phyloP scores from a whole-genome alignment of 2,888 invertebrate species.

The Dorcus parallelipipedus region DNA sequence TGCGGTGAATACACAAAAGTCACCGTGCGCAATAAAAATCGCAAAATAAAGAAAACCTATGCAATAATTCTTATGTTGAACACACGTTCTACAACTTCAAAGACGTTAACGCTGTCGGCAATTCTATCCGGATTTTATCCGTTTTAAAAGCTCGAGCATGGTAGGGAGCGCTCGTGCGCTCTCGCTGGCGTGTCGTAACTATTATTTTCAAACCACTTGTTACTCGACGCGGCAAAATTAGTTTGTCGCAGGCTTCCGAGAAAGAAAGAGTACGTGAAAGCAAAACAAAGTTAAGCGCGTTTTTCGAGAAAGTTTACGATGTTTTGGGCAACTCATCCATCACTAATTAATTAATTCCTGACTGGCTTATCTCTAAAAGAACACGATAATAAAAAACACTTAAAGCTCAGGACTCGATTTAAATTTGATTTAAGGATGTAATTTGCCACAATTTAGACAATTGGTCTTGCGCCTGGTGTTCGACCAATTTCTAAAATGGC shows the following conservation, averaged over 20 bases:
- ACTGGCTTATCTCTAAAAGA: too few species aligned
- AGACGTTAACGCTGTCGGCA: constrained; percentile 15
- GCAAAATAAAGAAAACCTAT: constrained; percentile 1
- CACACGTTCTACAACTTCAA: neutral
- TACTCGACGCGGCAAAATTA: constrained; percentile 18
- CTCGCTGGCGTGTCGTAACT: constrained; percentile 17
- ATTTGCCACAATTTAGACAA: constrained; percentile 10
- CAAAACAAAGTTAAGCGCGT: neutral
- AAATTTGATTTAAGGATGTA: constrained; percentile 11
- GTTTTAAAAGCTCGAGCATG: constrained; percentile 1
- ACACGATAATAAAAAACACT: neutral
- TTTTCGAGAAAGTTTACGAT: neutral
- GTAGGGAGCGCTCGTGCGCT: constrained; percentile 15
- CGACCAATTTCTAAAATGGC: constrained; percentile 6
- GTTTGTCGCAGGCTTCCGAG: constrained; percentile 9
- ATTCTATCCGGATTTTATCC: constrained; percentile 16
- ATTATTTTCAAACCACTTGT: constrained; percentile 21
- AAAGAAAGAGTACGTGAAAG: neutral
- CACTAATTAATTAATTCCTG: too few species aligned
- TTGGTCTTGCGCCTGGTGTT: constrained; percentile 5
- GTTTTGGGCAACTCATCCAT: too few species aligned
- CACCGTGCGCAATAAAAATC: too few species aligned
- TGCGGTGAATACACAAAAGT: too few species aligned
- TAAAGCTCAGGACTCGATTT: neutral
- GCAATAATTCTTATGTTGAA: neutral